Conservation (phyloP, 2,113 vertebrate genomes). For the Smithornis capensis region DNA sequence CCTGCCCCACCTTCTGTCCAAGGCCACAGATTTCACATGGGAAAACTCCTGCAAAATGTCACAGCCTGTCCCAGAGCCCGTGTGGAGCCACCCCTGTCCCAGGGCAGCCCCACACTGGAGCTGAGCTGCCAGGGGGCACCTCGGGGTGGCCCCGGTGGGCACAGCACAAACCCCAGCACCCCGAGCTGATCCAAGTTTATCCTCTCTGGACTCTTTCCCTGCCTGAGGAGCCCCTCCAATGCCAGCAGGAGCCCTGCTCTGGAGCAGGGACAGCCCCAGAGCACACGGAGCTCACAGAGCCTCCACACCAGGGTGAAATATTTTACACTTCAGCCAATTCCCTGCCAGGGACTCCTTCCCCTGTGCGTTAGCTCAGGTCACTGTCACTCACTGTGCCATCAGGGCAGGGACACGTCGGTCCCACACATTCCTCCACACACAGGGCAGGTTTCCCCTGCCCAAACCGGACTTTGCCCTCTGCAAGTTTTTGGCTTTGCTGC, state of each 20-base stretch:
- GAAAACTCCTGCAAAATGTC: fast-evolving
- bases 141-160: neutral
- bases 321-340: neutral
- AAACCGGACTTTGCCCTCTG: fast-evolving
- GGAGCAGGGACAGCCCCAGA: neutral
- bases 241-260: neutral
- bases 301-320: fast-evolving
- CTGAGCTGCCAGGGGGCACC: fast-evolving
- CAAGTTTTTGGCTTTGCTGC: neutral
- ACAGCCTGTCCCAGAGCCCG: fast-evolving
- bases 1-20: neutral
- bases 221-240: neutral
- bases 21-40: fast-evolving
- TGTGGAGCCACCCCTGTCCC: fast-evolving
- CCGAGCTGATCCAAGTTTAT: neutral
- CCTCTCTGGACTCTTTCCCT: neutral
- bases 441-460: neutral
- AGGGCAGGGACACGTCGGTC: neutral
- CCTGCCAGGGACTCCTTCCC: neutral
- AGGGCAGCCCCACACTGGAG: neutral
- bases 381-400: neutral
- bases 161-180: neutral
- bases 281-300: too few species aligned
- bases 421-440: neutral
- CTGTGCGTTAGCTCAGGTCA: neutral